Conservation (phyloP, 1,140 invertebrate genomes). For the Ceratosolen fusciceps region DNA sequence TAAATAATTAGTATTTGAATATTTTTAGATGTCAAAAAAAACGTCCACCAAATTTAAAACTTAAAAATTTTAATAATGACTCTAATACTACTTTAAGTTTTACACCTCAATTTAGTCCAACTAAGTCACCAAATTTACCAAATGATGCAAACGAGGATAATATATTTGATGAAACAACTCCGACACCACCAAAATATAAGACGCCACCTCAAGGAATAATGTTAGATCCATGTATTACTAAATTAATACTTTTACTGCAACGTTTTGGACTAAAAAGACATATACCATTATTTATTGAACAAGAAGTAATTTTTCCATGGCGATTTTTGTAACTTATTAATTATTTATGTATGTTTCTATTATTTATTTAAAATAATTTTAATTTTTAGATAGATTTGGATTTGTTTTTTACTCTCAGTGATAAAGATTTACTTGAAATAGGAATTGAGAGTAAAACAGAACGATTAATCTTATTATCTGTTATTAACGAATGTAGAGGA, state of each 20-base stretch:
- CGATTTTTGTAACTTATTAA: slow-evolving; percentile 1
- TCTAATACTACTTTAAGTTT: slow-evolving; percentile 57
- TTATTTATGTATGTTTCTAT: slow-evolving; percentile 5
- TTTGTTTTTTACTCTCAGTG: slow-evolving; percentile 62
- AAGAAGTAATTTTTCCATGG: slow-evolving; percentile 61
- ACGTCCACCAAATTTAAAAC: slow-evolving; percentile 57
- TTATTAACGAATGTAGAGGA: slow-evolving; percentile 55
- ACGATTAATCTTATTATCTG: slow-evolving; percentile 55
- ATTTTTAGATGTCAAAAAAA: slow-evolving; percentile 54
- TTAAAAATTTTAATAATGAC: slow-evolving; percentile 50
- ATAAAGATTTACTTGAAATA: slow-evolving; percentile 64
- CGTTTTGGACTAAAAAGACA: slow-evolving; percentile 57
- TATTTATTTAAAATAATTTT: slow-evolving; percentile 35
- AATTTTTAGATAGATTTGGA: slow-evolving; percentile 63
- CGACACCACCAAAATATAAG: slow-evolving; percentile 61
- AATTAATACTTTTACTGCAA: slow-evolving; percentile 58
- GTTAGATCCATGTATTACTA: slow-evolving; percentile 54
- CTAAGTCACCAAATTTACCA: slow-evolving; percentile 61
- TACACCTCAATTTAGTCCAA: slow-evolving; percentile 59
- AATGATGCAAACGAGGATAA: slow-evolving; percentile 59
- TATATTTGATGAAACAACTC: slow-evolving; percentile 62
- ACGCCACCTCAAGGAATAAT: slow-evolving; percentile 61
- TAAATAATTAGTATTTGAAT: no score
- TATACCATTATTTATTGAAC: slow-evolving; percentile 61
- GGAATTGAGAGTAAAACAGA: slow-evolving; percentile 62